Evolutionary conservation across 2,888 invertebrate species (phyloP), one percentile per base, ranked within the genome.

Genomic region (Panopea generosa): DNA sequence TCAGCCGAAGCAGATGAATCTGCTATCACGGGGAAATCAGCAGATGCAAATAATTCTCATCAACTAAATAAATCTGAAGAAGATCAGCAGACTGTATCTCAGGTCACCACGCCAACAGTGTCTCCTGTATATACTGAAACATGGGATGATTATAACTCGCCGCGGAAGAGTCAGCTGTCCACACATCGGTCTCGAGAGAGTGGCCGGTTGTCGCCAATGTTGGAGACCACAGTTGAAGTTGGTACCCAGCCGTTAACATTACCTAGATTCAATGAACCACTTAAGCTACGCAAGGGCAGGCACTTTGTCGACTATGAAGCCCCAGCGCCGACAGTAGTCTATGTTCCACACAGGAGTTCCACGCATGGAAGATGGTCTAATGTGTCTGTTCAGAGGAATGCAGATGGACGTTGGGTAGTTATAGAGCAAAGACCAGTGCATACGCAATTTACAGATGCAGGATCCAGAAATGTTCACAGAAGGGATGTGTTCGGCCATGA

Each of bases 321-420:
- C 11, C 84, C 81, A 29, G 76, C 75, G 14, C 82, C 81, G 26
- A 84, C 85, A 0, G 82, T 85, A 2, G 70, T 85, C 9, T 84
- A 84, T 66, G 85, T 85, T 9, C 85, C 85, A 20, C 79, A 85
- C 65, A 63, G 82, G 20, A 75, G 73, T 24, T 74, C 72, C 56
- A 50, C 72, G 33, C 76, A 77, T 47, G 85, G 84, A 20, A 68
- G 66, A 6, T 84, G 76, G 60, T 85, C 86, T 3, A 80, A 86
- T 62, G 84, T 87, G 40, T 60, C 84, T 1, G 86, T 87, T 7
- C 82, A 86, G 40, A 84, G 84, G 55, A 78, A 79, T n/a, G 69
- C 53, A 43, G 78, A 87, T 76, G 87, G 87, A 2, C 82, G 85
- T 22, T 89, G 84, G 69, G 85, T 87, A 20, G 87, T 87, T 18